Conservation (phyloP, 2,888 invertebrate species). For the Molanna angustata region DNA sequence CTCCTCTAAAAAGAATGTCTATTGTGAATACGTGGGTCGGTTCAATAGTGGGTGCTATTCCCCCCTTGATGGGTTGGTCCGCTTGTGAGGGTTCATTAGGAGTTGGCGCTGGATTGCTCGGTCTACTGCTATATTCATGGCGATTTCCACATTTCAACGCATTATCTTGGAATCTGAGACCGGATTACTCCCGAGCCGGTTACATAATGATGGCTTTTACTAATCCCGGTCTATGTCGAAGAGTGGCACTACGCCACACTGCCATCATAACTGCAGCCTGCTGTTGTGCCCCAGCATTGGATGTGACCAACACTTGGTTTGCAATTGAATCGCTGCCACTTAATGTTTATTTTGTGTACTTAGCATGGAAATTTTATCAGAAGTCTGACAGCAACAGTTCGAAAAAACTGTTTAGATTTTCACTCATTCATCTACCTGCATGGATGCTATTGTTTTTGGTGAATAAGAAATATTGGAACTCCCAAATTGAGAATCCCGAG, state of each 20-base stretch:
- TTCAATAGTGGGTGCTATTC: conserved; percentile 94
- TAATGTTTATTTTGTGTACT: conserved; percentile 88
- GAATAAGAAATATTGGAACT: conserved; percentile 79
- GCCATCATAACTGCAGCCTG: conserved; percentile 71
- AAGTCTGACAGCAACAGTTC: conserved; percentile 89
- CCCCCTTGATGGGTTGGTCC: conserved; percentile 98
- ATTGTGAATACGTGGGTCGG: conserved; percentile 97
- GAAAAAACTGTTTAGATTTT: conserved; percentile 88
- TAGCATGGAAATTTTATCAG: conserved; percentile 85
- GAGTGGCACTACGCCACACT: conserved; percentile 87
- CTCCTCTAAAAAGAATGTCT: conserved; percentile 93
- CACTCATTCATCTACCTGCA: conserved; percentile 85
- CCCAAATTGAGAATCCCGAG: conserved; percentile 42
- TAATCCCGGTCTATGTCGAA: conserved; percentile 83
- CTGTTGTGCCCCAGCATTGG: conserved; percentile 73
- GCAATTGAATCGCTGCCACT: conserved; percentile 85
- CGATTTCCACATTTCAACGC: conserved; percentile 99
- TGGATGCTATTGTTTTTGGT: conserved; percentile 88
- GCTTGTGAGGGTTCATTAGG: conserved; percentile 80
- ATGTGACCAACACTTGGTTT: conserved; percentile 92
- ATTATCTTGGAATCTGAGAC: conserved; percentile 95
- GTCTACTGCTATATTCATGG: conserved; percentile 92
- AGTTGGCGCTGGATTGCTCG: conserved; percentile 84
- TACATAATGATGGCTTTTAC: conserved; percentile 99
- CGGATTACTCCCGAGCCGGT: conserved; percentile 96